phyloP scores from a whole-genome alignment of 2,797 vertebrate species.

The Tragelaphus eurycerus region DNA sequence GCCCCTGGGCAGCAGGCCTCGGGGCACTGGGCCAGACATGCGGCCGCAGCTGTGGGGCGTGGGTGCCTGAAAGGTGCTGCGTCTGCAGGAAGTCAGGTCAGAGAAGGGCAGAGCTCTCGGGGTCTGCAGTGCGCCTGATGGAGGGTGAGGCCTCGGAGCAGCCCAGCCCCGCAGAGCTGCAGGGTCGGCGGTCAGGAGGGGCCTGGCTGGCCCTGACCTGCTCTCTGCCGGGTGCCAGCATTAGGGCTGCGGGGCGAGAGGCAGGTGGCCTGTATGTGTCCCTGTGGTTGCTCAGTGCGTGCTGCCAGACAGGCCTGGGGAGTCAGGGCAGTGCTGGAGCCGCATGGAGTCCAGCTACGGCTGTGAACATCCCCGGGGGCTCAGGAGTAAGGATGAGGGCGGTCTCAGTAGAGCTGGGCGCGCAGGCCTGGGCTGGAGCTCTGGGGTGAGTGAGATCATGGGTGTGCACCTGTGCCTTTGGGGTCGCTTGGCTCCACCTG shows the following conservation, averaged over 20 bases:
- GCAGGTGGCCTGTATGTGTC: background rate
- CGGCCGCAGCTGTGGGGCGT: background rate
- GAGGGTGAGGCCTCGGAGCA: background rate
- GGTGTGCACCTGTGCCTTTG: background rate
- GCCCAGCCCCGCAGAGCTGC: background rate
- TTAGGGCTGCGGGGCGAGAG: background rate
- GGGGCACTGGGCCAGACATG: rapidly evolving
- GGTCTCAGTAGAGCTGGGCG: background rate
- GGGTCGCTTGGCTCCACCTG: background rate
- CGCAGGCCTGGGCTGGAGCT: background rate
- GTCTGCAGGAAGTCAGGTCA: background rate
- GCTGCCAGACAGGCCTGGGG: background rate
- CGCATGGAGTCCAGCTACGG: background rate
- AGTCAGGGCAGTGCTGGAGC: background rate
- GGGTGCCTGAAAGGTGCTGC: background rate
- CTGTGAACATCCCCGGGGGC: background rate
- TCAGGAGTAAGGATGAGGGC: background rate
- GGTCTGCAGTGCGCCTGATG: background rate
- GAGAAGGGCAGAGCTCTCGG: background rate
- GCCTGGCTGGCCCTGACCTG: background rate
- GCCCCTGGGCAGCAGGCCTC: background rate
- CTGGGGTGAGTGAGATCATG: background rate
- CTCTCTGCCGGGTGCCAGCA: background rate
- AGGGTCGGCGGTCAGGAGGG: background rate
- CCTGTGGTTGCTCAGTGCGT: rapidly evolving